These are phyloP conservation scores for Silvanus unidentatus DNA, from an alignment of 2,888 invertebrate genomes.

Conservation along the genomic window DNA sequence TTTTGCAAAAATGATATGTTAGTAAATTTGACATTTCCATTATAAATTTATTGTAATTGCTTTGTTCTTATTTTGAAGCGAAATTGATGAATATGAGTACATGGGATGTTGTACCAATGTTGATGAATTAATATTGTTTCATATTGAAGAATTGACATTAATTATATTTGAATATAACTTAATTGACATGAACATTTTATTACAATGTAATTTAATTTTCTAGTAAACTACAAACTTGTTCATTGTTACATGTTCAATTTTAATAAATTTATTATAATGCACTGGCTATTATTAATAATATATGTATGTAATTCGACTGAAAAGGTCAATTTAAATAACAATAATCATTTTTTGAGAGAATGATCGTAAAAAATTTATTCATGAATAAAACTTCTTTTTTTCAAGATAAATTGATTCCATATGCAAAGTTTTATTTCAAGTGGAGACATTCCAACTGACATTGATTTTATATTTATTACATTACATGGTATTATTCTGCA, in stretches of 20 bases:
- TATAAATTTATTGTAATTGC: not conserved
- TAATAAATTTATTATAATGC: not conserved
- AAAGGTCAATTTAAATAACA: too few relatives aligned
- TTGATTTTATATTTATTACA: too few relatives aligned
- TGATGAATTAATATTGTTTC: not conserved
- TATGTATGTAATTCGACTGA: not conserved
- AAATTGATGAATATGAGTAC: not conserved
- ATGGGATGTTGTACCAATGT: not conserved
- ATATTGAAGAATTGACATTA: constrained; percentile 4
- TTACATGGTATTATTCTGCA: too few relatives aligned
- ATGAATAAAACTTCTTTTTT: too few relatives aligned
- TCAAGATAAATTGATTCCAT: too few relatives aligned
- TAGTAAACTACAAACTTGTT: not conserved
- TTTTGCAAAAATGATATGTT: too few relatives aligned
- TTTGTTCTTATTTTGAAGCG: not conserved
- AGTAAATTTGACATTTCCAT: too few relatives aligned
- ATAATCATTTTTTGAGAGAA: too few relatives aligned
- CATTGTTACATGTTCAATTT: not conserved
- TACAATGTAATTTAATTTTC: constrained; percentile 1
- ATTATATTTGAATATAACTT: constrained; percentile 3
- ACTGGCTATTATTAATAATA: not conserved
- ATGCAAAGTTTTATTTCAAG: too few relatives aligned
- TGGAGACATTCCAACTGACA: too few relatives aligned
- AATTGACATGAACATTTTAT: constrained; percentile 6
- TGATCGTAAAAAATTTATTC: too few relatives aligned